Evolutionary conservation across 2,113 vertebrate genomes (phyloP).

Genomic region (Phoxinus phoxinus): DNA sequence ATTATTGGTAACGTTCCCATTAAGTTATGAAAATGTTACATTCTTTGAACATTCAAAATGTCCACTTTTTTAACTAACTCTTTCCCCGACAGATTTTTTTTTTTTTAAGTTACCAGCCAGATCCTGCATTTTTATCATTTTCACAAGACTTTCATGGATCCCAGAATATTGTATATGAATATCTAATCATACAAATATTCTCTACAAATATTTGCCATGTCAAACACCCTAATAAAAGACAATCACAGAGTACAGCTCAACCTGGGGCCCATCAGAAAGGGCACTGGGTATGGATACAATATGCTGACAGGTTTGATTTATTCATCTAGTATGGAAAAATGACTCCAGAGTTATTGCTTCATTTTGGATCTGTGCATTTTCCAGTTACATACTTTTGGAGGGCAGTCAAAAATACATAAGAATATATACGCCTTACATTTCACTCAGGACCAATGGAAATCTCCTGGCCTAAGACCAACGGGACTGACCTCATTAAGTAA

Average conservation of each 20-base stretch:
- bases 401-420: background rate
- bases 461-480: background rate
- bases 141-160: too few relatives aligned
- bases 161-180: too few relatives aligned
- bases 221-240: background rate
- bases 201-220: background rate
- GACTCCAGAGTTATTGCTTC: conserved; percentile 14
- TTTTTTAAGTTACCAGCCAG: too few relatives aligned
- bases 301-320: conserved; percentile 13
- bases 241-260: background rate
- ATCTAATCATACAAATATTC: too few relatives aligned
- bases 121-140: too few relatives aligned
- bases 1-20: too few relatives aligned
- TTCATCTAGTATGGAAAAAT: background rate
- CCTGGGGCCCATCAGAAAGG: background rate
- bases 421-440: background rate
- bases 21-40: too few relatives aligned
- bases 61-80: too few relatives aligned
- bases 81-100: too few relatives aligned
- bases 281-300: background rate
- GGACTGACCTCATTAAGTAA: background rate
- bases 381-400: background rate
- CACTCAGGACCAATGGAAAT: background rate
- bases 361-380: background rate
- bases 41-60: too few relatives aligned